Percentiles rank a stretch among this genome's conserved stretches.
Evolutionary conservation across 2,797 vertebrate genomes (phyloP).

Genomic region (Oreochromis mossambicus): DNA sequence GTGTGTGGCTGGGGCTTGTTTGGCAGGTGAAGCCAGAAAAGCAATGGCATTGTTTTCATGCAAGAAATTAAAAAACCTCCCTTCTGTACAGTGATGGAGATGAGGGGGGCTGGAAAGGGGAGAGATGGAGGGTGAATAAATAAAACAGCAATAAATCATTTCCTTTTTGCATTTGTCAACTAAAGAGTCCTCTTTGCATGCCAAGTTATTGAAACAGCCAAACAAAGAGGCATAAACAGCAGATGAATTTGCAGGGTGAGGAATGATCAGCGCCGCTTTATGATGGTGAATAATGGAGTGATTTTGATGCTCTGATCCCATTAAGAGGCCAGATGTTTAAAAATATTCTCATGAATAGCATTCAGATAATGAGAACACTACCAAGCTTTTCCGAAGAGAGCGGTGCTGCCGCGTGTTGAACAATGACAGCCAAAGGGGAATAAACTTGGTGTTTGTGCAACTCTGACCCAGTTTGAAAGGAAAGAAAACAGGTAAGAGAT

Average conservation of each 20-base stretch:
- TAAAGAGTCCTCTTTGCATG: constrained; percentile 75
- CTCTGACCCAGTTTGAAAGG: background rate
- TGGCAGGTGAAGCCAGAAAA: constrained; percentile 77
- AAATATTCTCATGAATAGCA: constrained; percentile 66
- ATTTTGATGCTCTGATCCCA: constrained; percentile 74
- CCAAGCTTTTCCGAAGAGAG: constrained; percentile 23
- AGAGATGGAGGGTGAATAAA: constrained; percentile 71
- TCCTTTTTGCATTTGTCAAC: constrained; percentile 80
- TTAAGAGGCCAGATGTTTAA: constrained; percentile 75
- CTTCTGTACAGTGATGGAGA: constrained; percentile 72
- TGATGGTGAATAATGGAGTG: constrained; percentile 72
- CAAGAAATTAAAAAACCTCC: constrained; percentile 77
- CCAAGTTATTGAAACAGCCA: constrained; percentile 77
- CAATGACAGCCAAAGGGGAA: constrained; percentile 24
- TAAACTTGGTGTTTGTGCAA: constrained; percentile 13
- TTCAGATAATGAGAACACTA: constrained; percentile 63
- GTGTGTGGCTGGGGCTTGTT: constrained; percentile 71
- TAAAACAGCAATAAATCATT: constrained; percentile 82
- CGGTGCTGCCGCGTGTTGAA: constrained; percentile 23
- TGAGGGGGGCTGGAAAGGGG: constrained; percentile 62
- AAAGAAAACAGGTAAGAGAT: background rate
- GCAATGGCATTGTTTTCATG: constrained; percentile 81
- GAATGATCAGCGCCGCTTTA: constrained; percentile 67
- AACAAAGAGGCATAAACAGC: constrained; percentile 72
- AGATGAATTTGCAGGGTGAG: constrained; percentile 73